Evolutionary conservation across 2,113 vertebrate species (phyloP).

Genomic region (Bothrops jararaca): DNA sequence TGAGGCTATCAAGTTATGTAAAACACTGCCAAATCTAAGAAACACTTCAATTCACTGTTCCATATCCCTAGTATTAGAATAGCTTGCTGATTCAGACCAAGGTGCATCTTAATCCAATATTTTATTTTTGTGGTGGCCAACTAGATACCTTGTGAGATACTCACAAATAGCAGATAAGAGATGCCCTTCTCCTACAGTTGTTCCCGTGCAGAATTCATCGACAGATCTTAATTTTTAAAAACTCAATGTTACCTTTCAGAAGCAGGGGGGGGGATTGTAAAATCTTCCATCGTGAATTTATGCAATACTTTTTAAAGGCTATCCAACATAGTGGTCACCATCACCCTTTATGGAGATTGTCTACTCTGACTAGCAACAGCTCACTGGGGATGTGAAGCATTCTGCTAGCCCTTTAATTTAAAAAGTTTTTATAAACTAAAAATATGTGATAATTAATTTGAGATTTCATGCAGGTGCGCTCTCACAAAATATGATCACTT

Average conservation of each 20-base stretch:
- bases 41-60: not conserved
- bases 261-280: not conserved
- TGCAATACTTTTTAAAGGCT: not conserved
- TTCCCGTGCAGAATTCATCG: not conserved
- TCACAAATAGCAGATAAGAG: not conserved
- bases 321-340: not conserved
- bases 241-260: not conserved
- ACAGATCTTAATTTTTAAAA: not conserved
- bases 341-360: not conserved
- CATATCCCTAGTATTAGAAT: not conserved
- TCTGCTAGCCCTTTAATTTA: not conserved
- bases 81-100: not conserved
- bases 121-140: not conserved
- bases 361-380: not conserved
- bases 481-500: not conserved
- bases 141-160: not conserved
- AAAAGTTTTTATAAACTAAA: not conserved
- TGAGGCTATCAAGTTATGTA: not conserved
- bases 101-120: not conserved
- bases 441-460: not conserved
- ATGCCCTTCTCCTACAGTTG: not conserved
- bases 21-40: not conserved
- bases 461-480: too few relatives aligned
- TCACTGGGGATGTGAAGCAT: not conserved
- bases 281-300: not conserved